Percentiles rank a stretch among this genome's conserved stretches.
phyloP scores from a whole-genome alignment of 1,140 invertebrate genomes.

The Pseudomyrmex sp. region DNA sequence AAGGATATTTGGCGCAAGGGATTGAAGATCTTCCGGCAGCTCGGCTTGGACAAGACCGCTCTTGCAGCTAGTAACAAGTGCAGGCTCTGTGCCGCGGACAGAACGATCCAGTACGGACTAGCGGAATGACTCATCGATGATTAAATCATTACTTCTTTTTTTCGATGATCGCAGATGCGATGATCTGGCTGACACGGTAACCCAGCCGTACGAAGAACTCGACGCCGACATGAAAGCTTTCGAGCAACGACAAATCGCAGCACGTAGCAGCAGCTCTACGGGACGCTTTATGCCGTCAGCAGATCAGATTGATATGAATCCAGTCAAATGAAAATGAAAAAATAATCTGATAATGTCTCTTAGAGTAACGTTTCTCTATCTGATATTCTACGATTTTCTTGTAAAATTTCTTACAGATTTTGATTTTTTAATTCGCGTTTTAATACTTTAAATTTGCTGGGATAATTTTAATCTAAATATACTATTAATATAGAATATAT shows the following conservation, averaged over 20 bases:
- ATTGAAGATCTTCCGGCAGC: conserved; percentile 53
- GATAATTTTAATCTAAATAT: no score
- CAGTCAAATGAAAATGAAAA: background rate
- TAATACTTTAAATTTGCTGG: no score
- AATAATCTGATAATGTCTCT: background rate
- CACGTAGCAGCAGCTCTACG: background rate
- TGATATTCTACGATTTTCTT: background rate
- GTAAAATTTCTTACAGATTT: background rate
- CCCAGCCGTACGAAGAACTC: conserved; percentile 66
- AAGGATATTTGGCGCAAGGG: conserved; percentile 64
- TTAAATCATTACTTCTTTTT: background rate
- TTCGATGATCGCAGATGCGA: conserved; percentile 3
- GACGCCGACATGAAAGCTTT: conserved; percentile 68
- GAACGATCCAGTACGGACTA: conserved; percentile 39
- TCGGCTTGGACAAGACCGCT: conserved; percentile 66
- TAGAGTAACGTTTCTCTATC: background rate
- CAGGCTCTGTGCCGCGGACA: conserved; percentile 30
- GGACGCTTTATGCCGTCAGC: background rate
- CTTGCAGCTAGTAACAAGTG: conserved; percentile 43
- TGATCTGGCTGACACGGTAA: conserved; percentile 53
- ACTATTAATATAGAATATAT: no score
- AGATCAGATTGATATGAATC: background rate
- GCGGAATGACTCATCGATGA: background rate
- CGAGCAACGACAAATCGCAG: conserved; percentile 34
- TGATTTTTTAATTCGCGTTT: background rate